phyloP scores from a whole-genome alignment of 2,888 invertebrate species.

The Timema podura region DNA sequence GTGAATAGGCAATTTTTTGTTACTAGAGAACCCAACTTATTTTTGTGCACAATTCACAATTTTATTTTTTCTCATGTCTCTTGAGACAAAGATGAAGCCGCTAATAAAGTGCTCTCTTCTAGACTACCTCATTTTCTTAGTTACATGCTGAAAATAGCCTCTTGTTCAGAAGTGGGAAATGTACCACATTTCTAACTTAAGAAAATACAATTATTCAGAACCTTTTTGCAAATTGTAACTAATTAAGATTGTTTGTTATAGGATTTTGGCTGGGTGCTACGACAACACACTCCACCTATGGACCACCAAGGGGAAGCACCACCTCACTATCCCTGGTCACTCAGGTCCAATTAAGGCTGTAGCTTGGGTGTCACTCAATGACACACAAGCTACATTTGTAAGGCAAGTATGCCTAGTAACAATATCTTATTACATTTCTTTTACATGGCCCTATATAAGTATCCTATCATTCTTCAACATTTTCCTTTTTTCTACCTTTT shows the following conservation, averaged over 20 bases:
- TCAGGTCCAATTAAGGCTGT: constrained; percentile 83
- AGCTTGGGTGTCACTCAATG: constrained; percentile 72
- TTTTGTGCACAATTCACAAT: too few relatives aligned
- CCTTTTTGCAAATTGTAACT: neutral
- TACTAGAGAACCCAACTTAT: too few relatives aligned
- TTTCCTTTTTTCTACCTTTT: too few relatives aligned
- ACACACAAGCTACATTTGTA: constrained; percentile 63
- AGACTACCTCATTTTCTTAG: too few relatives aligned
- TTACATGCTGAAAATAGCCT: too few relatives aligned
- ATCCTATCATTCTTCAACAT: too few relatives aligned
- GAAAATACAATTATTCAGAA: too few relatives aligned
- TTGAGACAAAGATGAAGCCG: too few relatives aligned
- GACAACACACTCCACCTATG: constrained; percentile 90
- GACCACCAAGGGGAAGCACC: constrained; percentile 79
- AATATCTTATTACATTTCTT: neutral
- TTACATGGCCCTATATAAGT: neutral
- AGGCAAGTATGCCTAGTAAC: constrained; percentile 47
- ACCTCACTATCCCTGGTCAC: constrained; percentile 81
- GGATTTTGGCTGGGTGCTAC: constrained; percentile 90
- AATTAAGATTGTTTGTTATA: constrained; percentile 42
- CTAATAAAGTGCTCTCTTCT: too few relatives aligned
- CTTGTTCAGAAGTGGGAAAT: too few relatives aligned
- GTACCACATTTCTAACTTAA: too few relatives aligned
- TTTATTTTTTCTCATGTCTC: too few relatives aligned
- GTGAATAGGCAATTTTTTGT: neutral